Percentiles rank a stretch among this genome's conserved stretches.
phyloP scores from a whole-genome alignment of 1,140 invertebrate species.

The Tetragonula clypearis region DNA sequence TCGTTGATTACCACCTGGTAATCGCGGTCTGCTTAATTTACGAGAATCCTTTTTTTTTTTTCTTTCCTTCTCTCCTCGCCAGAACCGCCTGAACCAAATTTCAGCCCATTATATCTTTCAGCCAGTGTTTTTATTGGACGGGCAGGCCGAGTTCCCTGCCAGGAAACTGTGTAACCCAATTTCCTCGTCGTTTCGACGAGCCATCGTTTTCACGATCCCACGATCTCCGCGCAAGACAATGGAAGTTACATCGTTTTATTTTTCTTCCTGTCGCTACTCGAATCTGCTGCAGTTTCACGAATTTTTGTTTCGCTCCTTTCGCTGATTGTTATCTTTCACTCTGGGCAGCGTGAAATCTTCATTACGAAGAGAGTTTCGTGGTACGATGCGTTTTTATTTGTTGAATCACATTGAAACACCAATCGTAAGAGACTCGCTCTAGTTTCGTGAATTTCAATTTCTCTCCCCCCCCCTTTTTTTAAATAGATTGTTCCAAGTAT shows the following conservation, averaged over 20 bases:
- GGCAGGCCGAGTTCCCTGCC: neutral
- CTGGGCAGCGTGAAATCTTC: too few relatives aligned
- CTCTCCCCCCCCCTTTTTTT: too few relatives aligned
- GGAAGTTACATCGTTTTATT: neutral
- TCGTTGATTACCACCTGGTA: conserved; percentile 64
- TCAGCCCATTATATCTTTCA: neutral
- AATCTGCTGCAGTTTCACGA: neutral
- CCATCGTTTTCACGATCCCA: neutral
- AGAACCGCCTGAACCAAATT: neutral
- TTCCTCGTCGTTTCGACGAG: neutral
- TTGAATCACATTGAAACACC: too few relatives aligned
- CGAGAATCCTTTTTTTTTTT: neutral
- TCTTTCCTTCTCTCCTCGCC: too few relatives aligned
- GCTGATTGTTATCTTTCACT: too few relatives aligned
- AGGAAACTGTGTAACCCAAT: neutral
- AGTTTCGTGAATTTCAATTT: too few relatives aligned
- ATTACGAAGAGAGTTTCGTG: too few relatives aligned
- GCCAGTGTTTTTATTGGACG: neutral
- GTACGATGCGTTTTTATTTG: too few relatives aligned
- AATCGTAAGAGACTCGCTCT: too few relatives aligned
- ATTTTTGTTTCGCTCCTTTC: too few relatives aligned
- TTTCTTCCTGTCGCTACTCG: neutral
- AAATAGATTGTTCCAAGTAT: too few relatives aligned
- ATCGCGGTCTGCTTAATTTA: conserved; percentile 39
- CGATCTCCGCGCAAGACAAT: neutral